These are phyloP conservation scores for Orthosia gothica DNA, from an alignment of 2,888 invertebrate genomes.

Conservation along the genomic window DNA sequence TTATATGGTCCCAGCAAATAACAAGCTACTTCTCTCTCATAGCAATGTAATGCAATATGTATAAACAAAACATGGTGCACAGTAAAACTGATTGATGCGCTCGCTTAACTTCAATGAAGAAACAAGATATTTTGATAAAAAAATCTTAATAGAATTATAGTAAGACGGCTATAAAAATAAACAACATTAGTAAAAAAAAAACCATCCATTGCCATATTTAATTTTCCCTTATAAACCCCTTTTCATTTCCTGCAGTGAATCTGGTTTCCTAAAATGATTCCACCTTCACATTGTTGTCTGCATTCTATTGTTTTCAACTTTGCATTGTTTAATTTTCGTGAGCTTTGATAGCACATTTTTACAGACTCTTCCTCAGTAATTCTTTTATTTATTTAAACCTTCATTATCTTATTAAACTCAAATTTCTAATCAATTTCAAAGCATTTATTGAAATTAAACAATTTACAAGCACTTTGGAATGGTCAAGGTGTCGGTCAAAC, in stretches of 20 bases:
- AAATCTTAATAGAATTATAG: too few species aligned
- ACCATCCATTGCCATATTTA: conserved; percentile 25
- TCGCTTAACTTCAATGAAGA: neutral
- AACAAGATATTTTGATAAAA: neutral
- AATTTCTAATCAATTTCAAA: neutral
- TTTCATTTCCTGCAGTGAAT: conserved; percentile 35
- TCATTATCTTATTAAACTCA: neutral
- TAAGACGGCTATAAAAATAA: neutral
- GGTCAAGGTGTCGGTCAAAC: neutral
- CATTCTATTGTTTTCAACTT: conserved; percentile 54
- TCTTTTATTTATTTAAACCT: neutral
- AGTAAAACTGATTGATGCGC: neutral
- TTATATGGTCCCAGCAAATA: too few species aligned
- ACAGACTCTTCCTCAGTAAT: neutral
- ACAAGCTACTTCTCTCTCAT: too few species aligned
- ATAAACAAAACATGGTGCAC: too few species aligned
- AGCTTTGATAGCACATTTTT: conserved; percentile 26
- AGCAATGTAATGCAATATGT: too few species aligned
- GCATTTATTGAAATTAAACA: neutral
- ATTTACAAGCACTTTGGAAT: neutral
- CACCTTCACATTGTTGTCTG: conserved; percentile 51
- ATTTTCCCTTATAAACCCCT: conserved; percentile 41
- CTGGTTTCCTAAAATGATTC: conserved; percentile 44
- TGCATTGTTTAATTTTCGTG: conserved; percentile 37
- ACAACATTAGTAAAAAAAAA: conserved; percentile 27